These are phyloP conservation scores for Torymus texanus DNA, from an alignment of 2,888 invertebrate genomes.

Conservation along the genomic window DNA sequence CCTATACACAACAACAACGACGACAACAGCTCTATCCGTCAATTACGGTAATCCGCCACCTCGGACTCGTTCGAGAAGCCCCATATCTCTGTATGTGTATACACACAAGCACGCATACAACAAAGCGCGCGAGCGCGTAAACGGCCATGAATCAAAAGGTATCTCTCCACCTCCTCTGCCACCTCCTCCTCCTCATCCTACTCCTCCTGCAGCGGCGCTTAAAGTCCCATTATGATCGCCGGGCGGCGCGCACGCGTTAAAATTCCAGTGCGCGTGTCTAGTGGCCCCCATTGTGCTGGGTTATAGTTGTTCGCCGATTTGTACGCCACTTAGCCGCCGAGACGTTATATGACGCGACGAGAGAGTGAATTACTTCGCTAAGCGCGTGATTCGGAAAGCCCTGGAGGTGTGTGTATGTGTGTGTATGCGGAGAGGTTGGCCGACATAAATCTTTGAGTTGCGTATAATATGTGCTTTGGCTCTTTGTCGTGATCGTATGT, in stretches of 20 bases:
- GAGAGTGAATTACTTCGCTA: too few relatives aligned
- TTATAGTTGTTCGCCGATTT: not conserved
- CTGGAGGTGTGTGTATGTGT: too few relatives aligned
- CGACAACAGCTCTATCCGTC: slow-evolving; percentile 36
- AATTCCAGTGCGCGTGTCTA: slow-evolving; percentile 21
- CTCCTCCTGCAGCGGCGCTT: slow-evolving; percentile 16
- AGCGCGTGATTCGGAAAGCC: too few relatives aligned
- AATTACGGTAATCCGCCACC: slow-evolving; percentile 43
- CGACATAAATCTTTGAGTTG: too few relatives aligned
- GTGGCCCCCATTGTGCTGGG: not conserved
- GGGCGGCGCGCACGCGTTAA: slow-evolving; percentile 35
- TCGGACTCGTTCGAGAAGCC: slow-evolving; percentile 16
- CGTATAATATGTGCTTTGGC: too few relatives aligned
- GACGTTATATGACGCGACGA: too few relatives aligned
- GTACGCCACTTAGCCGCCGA: too few relatives aligned
- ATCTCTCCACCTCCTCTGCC: not conserved
- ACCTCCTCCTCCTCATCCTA: not conserved
- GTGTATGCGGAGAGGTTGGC: too few relatives aligned
- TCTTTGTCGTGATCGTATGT: too few relatives aligned
- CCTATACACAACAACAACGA: not conserved
- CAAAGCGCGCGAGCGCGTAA: slow-evolving; percentile 11
- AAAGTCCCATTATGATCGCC: slow-evolving; percentile 40
- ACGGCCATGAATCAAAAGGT: slow-evolving; percentile 45
- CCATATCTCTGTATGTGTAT: too few relatives aligned
- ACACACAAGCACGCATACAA: too few relatives aligned